Evolutionary conservation across 1,140 invertebrate genomes (phyloP), one percentile per base, ranked within the genome.

Genomic region (Temnothorax curvispinosus): DNA sequence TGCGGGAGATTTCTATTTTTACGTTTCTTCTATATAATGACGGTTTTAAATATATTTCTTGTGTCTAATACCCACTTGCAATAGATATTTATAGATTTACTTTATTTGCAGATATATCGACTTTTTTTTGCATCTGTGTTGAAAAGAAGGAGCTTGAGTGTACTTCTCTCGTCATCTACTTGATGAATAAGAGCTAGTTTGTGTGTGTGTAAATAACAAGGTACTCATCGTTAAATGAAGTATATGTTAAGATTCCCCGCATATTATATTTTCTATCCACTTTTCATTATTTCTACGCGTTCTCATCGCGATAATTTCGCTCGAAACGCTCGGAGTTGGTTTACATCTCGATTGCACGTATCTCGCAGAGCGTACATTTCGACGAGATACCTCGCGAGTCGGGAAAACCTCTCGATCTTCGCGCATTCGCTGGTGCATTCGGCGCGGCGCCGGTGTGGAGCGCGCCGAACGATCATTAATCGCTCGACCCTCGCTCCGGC

Each of bases 401-500:
- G 11, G 41, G 8, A 35, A 80, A 52, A 50, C 11, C 65, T 58
- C 18, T 47, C 50, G 67, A 74, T 82, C 67, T 35, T 72, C 9
- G 44, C 41, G 21, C 35, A n/a, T 65, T 65, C 62, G 44, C 60
- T 67, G 35, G 80, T 41, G 78, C 50, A 56, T 44, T 69, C 50
- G 21, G 21, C n/a, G 60, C 18, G 13, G n/a, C 56, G 52, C 74
- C 35, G 41, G 32, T 38, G 76, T 13, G 2, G 5, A 15, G 27
- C 32, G 44, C n/a, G 38, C 7, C 21, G 67, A 77, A 54, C 75
- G 75, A 90, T 90, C 86, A 88, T 90, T 90, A 90, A 88, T 90
- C 89, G 88, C 80, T 88, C 78, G 89, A 90, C 86, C 88, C 86
- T 90, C 89, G 77, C 71, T 69, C 54, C 60, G 89, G 88, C 81